Percentiles rank a stretch among this genome's conserved stretches.
Conservation (phyloP, 2,113 vertebrate species). For the Nothobranchius kuhntae region DNA sequence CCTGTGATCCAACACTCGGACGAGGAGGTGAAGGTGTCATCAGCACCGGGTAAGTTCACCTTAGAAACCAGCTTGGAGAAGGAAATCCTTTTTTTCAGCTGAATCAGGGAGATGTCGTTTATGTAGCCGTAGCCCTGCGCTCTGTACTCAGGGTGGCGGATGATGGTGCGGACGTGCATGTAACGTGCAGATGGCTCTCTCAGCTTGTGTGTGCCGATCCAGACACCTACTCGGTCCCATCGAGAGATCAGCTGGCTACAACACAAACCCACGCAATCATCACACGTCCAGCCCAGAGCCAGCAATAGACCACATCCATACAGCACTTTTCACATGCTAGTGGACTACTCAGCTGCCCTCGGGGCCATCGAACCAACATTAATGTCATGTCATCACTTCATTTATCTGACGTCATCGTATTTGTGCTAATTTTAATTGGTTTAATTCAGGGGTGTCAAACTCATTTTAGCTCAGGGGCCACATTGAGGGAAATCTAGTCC, state of each 20-base stretch:
- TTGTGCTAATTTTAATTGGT: too few species aligned
- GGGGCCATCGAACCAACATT: too few species aligned
- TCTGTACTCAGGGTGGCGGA: fast-evolving
- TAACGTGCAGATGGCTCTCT: fast-evolving
- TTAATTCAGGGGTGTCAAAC: too few species aligned
- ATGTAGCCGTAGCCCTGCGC: fast-evolving
- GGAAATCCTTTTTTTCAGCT: fast-evolving
- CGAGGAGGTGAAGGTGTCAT: background rate
- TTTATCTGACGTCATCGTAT: too few species aligned
- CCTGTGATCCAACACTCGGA: slow-evolving; percentile 55
- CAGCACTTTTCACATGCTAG: too few species aligned
- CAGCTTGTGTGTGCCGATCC: background rate
- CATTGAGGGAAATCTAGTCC: too few species aligned
- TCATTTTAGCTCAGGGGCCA: too few species aligned
- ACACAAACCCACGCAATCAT: slow-evolving; percentile 7
- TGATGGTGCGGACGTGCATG: fast-evolving
- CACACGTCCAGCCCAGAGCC: background rate
- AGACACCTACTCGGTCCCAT: fast-evolving
- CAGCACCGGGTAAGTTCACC: fast-evolving
- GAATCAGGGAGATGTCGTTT: slow-evolving; percentile 33
- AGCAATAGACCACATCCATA: too few species aligned
- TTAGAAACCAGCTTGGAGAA: fast-evolving
- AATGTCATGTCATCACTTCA: too few species aligned
- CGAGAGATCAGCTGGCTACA: fast-evolving
- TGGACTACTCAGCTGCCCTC: too few species aligned